Evolutionary conservation across 2,797 vertebrate species (phyloP).

Genomic region (Spea hammondii): DNA sequence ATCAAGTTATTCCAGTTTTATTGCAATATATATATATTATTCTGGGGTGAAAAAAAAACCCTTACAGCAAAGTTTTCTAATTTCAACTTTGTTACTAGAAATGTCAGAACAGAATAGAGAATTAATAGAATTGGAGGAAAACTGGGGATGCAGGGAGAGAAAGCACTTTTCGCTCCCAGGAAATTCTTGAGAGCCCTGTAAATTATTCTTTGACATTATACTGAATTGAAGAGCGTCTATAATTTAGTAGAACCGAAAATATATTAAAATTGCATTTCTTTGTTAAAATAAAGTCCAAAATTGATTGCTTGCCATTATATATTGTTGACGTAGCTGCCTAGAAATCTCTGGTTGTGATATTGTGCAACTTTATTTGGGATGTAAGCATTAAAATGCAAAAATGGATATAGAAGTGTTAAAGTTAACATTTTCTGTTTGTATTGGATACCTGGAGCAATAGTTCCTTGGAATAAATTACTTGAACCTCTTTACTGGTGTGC

Average conservation of each 20-base stretch:
- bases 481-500: too few relatives aligned
- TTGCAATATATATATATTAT: constrained; percentile 9
- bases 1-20: background rate
- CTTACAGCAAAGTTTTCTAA: constrained; percentile 29
- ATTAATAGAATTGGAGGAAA: constrained; percentile 34
- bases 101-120: constrained; percentile 36
- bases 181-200: constrained; percentile 39
- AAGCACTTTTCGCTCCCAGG: constrained; percentile 24
- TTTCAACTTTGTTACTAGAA: constrained; percentile 38
- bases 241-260: constrained; percentile 42
- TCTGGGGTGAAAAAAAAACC: constrained; percentile 2
- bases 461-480: too few relatives aligned
- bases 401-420: background rate
- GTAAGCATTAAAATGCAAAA: background rate
- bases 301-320: constrained; percentile 20
- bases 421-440: background rate
- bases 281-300: constrained; percentile 31
- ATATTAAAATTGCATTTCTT: constrained; percentile 44
- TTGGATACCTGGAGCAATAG: background rate
- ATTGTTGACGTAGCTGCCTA: background rate
- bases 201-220: constrained; percentile 46
- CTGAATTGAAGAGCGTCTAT: constrained; percentile 26
- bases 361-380: background rate
- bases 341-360: background rate
- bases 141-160: constrained; percentile 7